Conservation (phyloP, 2,113 vertebrate genomes). For the Upupa epops region DNA sequence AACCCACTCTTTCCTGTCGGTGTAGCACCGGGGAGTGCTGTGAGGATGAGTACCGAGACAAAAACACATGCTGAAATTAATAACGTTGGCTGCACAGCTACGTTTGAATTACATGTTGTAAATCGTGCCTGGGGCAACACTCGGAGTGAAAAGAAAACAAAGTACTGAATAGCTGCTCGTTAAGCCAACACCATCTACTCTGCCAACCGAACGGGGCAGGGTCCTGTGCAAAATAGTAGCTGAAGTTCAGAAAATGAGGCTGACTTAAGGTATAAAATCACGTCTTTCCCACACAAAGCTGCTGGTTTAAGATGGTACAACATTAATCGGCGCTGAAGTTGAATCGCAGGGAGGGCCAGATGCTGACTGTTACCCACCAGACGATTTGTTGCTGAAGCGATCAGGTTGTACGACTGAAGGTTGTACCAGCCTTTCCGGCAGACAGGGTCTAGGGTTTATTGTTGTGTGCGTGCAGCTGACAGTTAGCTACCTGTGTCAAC, state of each 20-base stretch:
- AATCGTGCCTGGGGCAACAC: slow-evolving; percentile 64
- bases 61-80: slow-evolving; percentile 43
- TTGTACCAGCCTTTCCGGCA: background rate
- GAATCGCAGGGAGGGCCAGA: background rate
- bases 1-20: slow-evolving; percentile 53
- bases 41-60: slow-evolving; percentile 55
- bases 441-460: background rate
- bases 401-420: too few species aligned
- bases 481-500: background rate
- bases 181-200: slow-evolving; percentile 40
- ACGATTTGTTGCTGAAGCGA: background rate
- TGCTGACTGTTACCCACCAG: background rate
- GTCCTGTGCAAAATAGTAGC: slow-evolving; percentile 41
- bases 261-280: background rate
- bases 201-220: slow-evolving; percentile 13
- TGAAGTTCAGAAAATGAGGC: background rate
- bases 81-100: slow-evolving; percentile 59
- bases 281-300: background rate
- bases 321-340: background rate
- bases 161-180: slow-evolving; percentile 67
- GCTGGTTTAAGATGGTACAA: background rate
- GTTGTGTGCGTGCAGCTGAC: background rate
- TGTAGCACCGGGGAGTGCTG: slow-evolving; percentile 42
- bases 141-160: slow-evolving; percentile 65
- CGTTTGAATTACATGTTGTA: slow-evolving; percentile 65